Percentiles rank a stretch among this genome's conserved stretches.
Evolutionary conservation across 2,888 invertebrate species (phyloP).

Genomic region (Lasioglossum figueresi): DNA sequence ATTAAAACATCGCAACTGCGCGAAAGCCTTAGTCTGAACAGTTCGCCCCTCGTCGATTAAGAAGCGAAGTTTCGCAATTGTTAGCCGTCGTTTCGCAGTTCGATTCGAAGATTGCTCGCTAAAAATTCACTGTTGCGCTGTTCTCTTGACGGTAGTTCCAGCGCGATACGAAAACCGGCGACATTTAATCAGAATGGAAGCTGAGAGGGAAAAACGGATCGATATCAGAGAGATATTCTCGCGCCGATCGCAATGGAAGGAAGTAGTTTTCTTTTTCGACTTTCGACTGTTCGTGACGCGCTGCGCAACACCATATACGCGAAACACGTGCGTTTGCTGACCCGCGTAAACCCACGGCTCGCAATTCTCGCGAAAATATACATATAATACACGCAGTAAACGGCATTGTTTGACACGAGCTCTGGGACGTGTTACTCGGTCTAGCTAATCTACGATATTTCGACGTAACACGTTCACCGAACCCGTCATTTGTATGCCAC

Average conservation of each 20-base stretch:
- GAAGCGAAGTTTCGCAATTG: background rate
- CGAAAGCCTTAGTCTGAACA: background rate
- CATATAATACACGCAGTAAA: conserved; percentile 1
- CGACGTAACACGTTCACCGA: background rate
- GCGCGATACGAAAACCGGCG: background rate
- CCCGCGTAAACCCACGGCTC: background rate
- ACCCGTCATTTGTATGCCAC: background rate
- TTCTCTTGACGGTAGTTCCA: background rate
- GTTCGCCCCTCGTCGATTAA: background rate
- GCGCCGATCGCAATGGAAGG: background rate
- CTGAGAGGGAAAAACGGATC: background rate
- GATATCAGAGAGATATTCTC: background rate
- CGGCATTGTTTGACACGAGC: background rate
- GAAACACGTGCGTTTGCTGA: background rate
- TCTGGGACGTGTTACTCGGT: background rate
- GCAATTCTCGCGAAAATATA: background rate
- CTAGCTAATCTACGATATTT: background rate
- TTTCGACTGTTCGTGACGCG: background rate
- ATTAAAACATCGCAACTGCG: background rate
- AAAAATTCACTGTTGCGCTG: background rate
- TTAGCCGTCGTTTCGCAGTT: background rate
- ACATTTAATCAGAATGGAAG: background rate
- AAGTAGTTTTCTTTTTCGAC: background rate
- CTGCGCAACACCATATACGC: background rate
- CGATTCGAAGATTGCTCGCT: background rate